A percentile compares a stretch with the other conserved stretches of the same genome.
phyloP scores from a whole-genome alignment of 1,140 invertebrate species.

The Pseudomyrmex pallidus region DNA sequence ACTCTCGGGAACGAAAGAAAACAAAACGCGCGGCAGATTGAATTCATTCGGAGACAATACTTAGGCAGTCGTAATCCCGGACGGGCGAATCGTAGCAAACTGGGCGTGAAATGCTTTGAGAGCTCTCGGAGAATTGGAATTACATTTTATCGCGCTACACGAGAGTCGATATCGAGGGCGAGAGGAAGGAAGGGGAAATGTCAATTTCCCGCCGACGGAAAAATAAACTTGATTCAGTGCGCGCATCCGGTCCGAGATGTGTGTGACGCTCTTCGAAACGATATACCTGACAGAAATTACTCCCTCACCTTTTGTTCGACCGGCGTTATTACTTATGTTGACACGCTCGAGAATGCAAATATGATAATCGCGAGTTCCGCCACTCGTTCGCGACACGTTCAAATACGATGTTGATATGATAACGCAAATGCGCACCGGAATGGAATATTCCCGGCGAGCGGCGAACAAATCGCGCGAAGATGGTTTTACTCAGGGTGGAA shows the following conservation, averaged over 20 bases:
- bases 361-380: background rate
- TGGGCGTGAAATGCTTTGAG: slow-evolving; percentile 56
- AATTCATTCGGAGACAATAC: slow-evolving; percentile 57
- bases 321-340: too few relatives aligned
- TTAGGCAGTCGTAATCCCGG: slow-evolving; percentile 49
- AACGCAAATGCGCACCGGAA: background rate
- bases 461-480: slow-evolving; percentile 16
- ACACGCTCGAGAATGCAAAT: background rate
- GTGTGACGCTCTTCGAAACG: too few relatives aligned
- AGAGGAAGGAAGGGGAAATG: background rate
- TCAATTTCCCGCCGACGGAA: background rate
- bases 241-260: background rate
- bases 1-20: slow-evolving; percentile 34
- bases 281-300: too few relatives aligned
- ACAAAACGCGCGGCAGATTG: slow-evolving; percentile 47
- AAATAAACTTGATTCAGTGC: slow-evolving; percentile 20
- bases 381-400: background rate
- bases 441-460: background rate
- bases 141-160: slow-evolving; percentile 42
- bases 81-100: slow-evolving; percentile 47
- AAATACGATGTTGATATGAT: background rate
- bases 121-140: slow-evolving; percentile 48
- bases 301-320: too few relatives aligned
- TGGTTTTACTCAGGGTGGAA: background rate
- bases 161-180: slow-evolving; percentile 24